phyloP scores from a whole-genome alignment of 1,140 invertebrate genomes.

The Drosophila sproati region DNA sequence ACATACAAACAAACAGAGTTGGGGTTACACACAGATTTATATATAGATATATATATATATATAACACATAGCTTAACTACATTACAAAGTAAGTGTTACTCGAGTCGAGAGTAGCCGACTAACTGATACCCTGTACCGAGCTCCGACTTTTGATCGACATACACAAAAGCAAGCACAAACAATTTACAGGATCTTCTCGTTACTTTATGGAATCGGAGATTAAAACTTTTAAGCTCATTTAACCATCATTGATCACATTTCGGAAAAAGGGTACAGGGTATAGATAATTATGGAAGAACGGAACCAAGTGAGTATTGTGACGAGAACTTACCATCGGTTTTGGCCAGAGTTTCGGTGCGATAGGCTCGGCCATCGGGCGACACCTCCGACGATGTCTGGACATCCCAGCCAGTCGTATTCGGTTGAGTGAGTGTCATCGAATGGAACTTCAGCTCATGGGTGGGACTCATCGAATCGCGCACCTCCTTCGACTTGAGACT shows the following conservation, averaged over 20 bases:
- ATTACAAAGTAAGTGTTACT: background rate
- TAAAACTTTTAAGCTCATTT: too few relatives aligned
- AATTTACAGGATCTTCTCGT: too few relatives aligned
- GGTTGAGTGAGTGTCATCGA: slow-evolving; percentile 74
- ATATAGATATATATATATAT: slow-evolving; percentile 36
- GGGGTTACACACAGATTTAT: slow-evolving; percentile 36
- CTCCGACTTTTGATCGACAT: background rate
- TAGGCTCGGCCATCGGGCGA: slow-evolving; percentile 85
- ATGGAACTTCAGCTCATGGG: slow-evolving; percentile 85
- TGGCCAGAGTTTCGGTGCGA: slow-evolving; percentile 73
- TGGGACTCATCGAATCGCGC: slow-evolving; percentile 90
- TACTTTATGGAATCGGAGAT: too few relatives aligned
- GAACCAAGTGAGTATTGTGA: slow-evolving; percentile 6
- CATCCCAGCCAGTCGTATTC: slow-evolving; percentile 85
- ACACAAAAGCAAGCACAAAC: background rate
- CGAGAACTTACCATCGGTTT: slow-evolving; percentile 78
- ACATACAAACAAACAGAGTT: slow-evolving; percentile 65
- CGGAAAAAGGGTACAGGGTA: background rate
- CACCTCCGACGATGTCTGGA: slow-evolving; percentile 83
- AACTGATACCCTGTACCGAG: slow-evolving; percentile 2
- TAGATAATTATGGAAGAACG: background rate
- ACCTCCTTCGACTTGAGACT: slow-evolving; percentile 91
- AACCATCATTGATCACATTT: too few relatives aligned
- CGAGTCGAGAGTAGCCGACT: slow-evolving; percentile 2
- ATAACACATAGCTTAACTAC: slow-evolving; percentile 9